These are phyloP conservation scores for Falco berigora DNA, from an alignment of 2,797 vertebrate genomes.

Conservation along the genomic window DNA sequence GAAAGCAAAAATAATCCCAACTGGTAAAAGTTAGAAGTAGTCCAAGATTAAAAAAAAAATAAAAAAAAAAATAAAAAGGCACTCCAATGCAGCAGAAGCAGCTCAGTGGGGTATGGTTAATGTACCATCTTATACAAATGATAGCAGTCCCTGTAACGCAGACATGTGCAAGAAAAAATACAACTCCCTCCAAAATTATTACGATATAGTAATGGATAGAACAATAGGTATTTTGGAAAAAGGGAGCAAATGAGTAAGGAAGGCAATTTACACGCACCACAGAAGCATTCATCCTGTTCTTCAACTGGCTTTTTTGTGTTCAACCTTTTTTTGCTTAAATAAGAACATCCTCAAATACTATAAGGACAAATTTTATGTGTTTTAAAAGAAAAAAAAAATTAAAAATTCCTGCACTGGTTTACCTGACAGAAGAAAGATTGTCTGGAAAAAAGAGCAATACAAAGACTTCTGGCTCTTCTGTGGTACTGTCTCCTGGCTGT, in stretches of 20 bases:
- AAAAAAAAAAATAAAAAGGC: neutral
- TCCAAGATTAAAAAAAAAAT: neutral
- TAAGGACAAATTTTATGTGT: neutral
- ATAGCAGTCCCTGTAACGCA: neutral
- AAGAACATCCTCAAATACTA: neutral
- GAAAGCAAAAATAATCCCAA: neutral
- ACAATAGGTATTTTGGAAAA: neutral
- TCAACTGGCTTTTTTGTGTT: neutral
- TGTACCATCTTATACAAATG: neutral
- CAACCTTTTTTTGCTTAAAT: neutral
- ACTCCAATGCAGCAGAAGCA: neutral
- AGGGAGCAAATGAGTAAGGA: neutral
- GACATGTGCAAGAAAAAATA: neutral
- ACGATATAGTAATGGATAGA: neutral
- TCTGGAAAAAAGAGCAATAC: neutral
- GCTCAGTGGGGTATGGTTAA: fast-evolving
- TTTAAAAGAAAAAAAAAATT: too few species aligned
- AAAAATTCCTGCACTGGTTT: neutral
- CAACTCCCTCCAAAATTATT: neutral
- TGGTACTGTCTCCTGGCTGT: neutral
- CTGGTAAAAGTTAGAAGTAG: neutral
- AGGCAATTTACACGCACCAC: neutral
- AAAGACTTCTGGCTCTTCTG: neutral
- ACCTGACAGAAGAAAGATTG: neutral
- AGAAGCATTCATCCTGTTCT: neutral